These are phyloP conservation scores for Tachina grossa DNA, from an alignment of 2,888 invertebrate genomes.

Conservation along the genomic window DNA sequence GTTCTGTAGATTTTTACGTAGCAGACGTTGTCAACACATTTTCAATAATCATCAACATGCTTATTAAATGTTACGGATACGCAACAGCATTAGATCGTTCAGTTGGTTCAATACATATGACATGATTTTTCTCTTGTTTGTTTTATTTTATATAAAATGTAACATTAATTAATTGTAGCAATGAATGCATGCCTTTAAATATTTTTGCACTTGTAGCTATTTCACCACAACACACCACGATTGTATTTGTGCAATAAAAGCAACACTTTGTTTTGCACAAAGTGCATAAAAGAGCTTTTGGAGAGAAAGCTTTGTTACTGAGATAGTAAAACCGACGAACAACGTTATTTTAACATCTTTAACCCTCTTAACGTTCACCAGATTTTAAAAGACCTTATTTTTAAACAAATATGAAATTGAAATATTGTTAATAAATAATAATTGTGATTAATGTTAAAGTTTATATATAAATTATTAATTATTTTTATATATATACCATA, in stretches of 20 bases:
- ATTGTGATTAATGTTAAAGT: slow-evolving; percentile 58
- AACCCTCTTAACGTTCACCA: slow-evolving; percentile 42
- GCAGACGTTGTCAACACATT: no score
- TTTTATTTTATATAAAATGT: no score
- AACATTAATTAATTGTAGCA: background rate
- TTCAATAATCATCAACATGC: no score
- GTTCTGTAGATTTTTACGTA: no score
- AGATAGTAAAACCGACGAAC: slow-evolving; percentile 17
- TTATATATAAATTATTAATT: slow-evolving; percentile 51
- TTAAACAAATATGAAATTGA: slow-evolving; percentile 23
- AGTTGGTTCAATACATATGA: no score
- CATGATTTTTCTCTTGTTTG: no score
- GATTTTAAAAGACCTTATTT: slow-evolving; percentile 54
- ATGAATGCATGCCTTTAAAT: slow-evolving; percentile 54
- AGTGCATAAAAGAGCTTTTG: slow-evolving; percentile 45
- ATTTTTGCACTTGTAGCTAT: background rate
- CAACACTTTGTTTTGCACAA: slow-evolving; percentile 19
- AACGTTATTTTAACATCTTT: slow-evolving; percentile 19
- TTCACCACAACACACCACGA: slow-evolving; percentile 5
- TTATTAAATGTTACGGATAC: no score
- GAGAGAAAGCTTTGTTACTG: slow-evolving; percentile 33
- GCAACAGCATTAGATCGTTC: no score
- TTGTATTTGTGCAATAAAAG: background rate
- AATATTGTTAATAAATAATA: slow-evolving; percentile 43
- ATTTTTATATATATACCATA: slow-evolving; percentile 59